A percentile compares a stretch with the other conserved stretches of the same genome.
These are phyloP conservation scores for Panthera leo DNA, from an alignment of 2,113 vertebrate species.

Conservation along the genomic window DNA sequence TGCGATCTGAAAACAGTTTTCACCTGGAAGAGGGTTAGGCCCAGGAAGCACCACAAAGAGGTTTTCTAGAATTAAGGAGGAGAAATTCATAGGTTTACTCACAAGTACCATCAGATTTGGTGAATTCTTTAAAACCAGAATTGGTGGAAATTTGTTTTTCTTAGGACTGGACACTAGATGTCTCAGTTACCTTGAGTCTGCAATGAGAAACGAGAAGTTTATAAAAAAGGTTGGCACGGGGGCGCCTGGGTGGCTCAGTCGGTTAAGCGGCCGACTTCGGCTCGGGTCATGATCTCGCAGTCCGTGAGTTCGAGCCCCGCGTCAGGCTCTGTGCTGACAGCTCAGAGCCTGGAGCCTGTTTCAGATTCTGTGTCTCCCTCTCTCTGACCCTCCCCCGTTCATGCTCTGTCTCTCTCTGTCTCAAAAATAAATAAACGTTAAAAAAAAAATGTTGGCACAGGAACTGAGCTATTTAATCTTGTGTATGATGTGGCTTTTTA, in stretches of 20 bases:
- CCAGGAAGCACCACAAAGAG: neutral
- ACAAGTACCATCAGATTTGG: neutral
- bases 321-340: too few relatives aligned
- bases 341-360: too few relatives aligned
- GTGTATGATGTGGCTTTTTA: neutral
- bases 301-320: too few relatives aligned
- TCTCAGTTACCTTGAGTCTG: slow-evolving; percentile 42
- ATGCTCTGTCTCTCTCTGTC: too few relatives aligned
- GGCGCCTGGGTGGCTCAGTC: neutral
- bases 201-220: slow-evolving; percentile 4
- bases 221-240: neutral
- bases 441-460: neutral
- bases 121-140: neutral
- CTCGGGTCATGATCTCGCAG: too few relatives aligned
- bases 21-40: neutral
- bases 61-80: neutral
- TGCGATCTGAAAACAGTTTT: neutral
- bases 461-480: neutral
- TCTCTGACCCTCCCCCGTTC: too few relatives aligned
- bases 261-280: too few relatives aligned
- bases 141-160: slow-evolving; percentile 37
- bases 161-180: slow-evolving; percentile 38
- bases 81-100: neutral
- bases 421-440: too few relatives aligned
- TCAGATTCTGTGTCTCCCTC: too few relatives aligned